These are phyloP conservation scores for Agrilus mali DNA, from an alignment of 2,888 invertebrate species.

Conservation along the genomic window DNA sequence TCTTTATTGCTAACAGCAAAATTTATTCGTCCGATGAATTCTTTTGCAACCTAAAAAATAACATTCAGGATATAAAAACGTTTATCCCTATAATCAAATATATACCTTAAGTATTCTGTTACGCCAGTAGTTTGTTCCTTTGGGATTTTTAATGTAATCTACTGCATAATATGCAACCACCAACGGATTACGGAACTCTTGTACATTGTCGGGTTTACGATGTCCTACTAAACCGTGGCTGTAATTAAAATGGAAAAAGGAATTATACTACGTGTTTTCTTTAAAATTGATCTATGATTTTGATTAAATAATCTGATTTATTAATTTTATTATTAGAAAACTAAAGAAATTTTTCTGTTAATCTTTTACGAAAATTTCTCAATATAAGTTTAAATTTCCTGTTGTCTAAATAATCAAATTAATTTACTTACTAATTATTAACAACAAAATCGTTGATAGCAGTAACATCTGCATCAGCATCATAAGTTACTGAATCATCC, in stretches of 20 bases:
- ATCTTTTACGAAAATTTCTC: background rate
- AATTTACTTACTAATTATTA: conserved; percentile 65
- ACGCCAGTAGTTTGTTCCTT: conserved; percentile 99
- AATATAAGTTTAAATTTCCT: background rate
- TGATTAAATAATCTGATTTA: too few species aligned
- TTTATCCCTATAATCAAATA: background rate
- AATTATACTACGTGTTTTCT: too few species aligned
- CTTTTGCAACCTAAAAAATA: conserved; percentile 51
- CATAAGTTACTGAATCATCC: conserved; percentile 58
- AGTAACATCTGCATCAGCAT: conserved; percentile 51
- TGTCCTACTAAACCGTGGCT: conserved; percentile 90
- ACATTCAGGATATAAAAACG: conserved; percentile 2
- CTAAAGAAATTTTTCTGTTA: background rate
- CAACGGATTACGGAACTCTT: conserved; percentile 80
- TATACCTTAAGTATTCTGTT: conserved; percentile 81
- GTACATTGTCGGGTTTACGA: conserved; percentile 70
- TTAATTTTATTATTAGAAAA: too few species aligned
- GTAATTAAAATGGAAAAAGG: conserved; percentile 14
- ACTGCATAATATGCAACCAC: conserved; percentile 88
- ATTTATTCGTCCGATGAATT: conserved; percentile 49
- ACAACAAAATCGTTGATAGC: conserved; percentile 74
- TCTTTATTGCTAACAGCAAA: conserved; percentile 90
- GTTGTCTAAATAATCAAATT: too few species aligned
- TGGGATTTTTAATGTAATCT: conserved; percentile 92
- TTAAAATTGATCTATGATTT: too few species aligned